These are phyloP conservation scores for Neotoxoptera formosana DNA, from an alignment of 1,140 invertebrate species.

Conservation along the genomic window DNA sequence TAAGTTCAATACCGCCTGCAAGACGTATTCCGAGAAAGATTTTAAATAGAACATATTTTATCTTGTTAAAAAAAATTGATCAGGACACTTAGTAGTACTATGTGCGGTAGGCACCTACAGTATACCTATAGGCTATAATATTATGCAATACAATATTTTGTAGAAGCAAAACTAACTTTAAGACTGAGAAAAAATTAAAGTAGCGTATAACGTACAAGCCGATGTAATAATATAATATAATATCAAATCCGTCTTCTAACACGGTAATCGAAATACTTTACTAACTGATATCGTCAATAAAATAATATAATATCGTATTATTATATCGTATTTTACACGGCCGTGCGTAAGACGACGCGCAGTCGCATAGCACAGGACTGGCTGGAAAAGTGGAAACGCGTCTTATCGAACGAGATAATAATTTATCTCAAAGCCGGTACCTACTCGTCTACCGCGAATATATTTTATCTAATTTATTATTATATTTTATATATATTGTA, in stretches of 20 bases:
- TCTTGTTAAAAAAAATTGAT: no score
- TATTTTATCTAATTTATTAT: neutral
- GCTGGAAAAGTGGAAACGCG: no score
- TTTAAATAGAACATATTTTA: neutral
- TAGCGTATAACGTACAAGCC: neutral
- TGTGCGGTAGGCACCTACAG: no score
- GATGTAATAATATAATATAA: neutral
- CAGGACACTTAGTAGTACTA: no score
- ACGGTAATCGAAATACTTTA: neutral
- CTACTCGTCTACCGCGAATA: neutral
- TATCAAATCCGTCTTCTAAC: neutral
- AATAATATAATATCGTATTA: neutral
- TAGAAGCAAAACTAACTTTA: neutral
- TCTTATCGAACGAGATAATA: neutral
- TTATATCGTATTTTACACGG: neutral
- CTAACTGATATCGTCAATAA: neutral
- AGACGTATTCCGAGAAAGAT: neutral
- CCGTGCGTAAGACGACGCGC: neutral
- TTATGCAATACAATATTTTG: neutral
- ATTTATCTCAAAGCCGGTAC: neutral
- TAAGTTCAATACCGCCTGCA: neutral
- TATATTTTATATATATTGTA: no score
- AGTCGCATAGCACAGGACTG: no score
- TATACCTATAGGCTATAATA: no score
- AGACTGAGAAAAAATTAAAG: neutral